phyloP scores from a whole-genome alignment of 2,113 vertebrate species.

The Plecturocebus donacophilus region DNA sequence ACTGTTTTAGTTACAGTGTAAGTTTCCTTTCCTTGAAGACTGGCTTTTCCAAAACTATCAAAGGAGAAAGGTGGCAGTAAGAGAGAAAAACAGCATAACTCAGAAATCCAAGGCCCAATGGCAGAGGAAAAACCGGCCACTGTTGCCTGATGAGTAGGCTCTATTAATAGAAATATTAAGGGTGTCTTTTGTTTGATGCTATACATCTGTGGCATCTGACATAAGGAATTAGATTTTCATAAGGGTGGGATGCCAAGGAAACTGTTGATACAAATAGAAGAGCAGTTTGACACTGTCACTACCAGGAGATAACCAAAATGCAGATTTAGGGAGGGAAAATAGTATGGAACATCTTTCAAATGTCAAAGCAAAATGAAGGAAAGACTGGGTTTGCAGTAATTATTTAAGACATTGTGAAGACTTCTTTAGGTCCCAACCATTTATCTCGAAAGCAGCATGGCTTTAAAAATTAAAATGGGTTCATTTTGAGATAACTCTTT shows the following conservation, averaged over 20 bases:
- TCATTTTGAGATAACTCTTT: constrained; percentile 11
- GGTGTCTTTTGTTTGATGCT: not conserved
- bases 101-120: not conserved
- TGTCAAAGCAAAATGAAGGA: not conserved
- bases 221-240: constrained; percentile 41
- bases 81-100: not conserved
- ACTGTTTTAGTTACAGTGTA: not conserved
- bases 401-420: not conserved
- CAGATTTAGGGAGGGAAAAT: not conserved
- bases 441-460: not conserved
- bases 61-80: not conserved
- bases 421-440: not conserved
- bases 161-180: not conserved
- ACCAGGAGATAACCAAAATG: not conserved
- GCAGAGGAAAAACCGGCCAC: not conserved
- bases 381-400: not conserved
- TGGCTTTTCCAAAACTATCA: constrained; percentile 6
- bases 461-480: constrained; percentile 15
- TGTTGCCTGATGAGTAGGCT: not conserved
- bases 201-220: constrained; percentile 43
- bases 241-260: constrained; percentile 54
- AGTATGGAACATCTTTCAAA: constrained; percentile 5
- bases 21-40: not conserved
- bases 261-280: constrained; percentile 12
- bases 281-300: constrained; percentile 29